These are phyloP conservation scores for Parthenolecanium corni DNA, from an alignment of 2,888 invertebrate genomes.

Conservation along the genomic window DNA sequence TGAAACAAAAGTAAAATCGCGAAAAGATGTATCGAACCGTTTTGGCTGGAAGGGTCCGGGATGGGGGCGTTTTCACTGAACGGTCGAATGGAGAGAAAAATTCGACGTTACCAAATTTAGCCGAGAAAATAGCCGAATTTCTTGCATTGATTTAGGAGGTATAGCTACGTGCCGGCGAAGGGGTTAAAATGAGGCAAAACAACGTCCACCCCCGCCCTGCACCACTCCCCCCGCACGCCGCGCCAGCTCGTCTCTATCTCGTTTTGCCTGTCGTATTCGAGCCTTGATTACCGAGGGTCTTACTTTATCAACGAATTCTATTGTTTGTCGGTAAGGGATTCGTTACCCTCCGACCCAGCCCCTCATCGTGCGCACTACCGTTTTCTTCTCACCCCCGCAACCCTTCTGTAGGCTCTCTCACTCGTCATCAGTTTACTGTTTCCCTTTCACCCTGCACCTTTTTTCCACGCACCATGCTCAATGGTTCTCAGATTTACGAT, in stretches of 20 bases:
- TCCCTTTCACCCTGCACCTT: background rate
- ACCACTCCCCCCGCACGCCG: background rate
- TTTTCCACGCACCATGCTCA: constrained; percentile 1
- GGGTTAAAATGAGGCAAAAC: constrained; percentile 27
- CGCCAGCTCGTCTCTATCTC: constrained; percentile 3
- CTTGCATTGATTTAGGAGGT: constrained; percentile 26
- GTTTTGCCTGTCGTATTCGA: background rate
- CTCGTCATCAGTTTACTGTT: too few relatives aligned
- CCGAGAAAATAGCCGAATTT: constrained; percentile 24
- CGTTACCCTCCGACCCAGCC: constrained; percentile 15
- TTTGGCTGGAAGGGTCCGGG: too few relatives aligned
- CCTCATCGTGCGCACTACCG: too few relatives aligned
- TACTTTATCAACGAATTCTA: constrained; percentile 28
- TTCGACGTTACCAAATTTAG: constrained; percentile 12
- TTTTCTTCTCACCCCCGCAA: too few relatives aligned
- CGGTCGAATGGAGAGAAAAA: background rate
- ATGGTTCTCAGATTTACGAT: constrained; percentile 26
- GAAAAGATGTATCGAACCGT: too few relatives aligned
- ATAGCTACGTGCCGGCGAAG: too few relatives aligned
- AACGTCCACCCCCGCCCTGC: background rate
- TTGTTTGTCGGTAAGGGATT: constrained; percentile 28
- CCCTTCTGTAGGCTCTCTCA: too few relatives aligned
- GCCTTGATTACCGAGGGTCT: constrained; percentile 28
- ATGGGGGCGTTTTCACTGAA: background rate
- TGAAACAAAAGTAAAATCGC: too few relatives aligned